Percentiles rank a stretch among this genome's conserved stretches.
Conservation (phyloP, 2,888 invertebrate genomes). For the Sphinx pinastri region DNA sequence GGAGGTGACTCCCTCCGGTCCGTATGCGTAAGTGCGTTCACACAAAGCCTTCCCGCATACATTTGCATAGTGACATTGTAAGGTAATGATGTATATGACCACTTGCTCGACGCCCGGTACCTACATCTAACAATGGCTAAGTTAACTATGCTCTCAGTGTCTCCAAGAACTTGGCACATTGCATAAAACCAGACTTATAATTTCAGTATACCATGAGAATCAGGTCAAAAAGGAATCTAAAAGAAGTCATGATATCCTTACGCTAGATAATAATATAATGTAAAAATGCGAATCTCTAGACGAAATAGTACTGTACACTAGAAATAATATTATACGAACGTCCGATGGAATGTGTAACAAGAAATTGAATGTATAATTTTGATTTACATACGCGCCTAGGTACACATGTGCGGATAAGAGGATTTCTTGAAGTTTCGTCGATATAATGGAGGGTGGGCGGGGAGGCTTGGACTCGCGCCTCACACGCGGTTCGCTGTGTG, state of each 20-base stretch:
- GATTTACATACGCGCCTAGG: conserved; percentile 71
- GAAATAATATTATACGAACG: conserved; percentile 37
- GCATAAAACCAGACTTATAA: not conserved
- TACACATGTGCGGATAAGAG: conserved; percentile 71
- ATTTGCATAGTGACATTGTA: conserved; percentile 84
- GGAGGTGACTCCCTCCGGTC: conserved; percentile 71
- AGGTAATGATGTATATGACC: conserved; percentile 84
- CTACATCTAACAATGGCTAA: conserved; percentile 76
- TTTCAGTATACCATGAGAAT: not conserved
- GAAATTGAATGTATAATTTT: conserved; percentile 64
- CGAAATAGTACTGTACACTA: conserved; percentile 26
- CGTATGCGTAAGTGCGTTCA: conserved; percentile 82
- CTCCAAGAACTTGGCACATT: not conserved
- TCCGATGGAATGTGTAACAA: conserved; percentile 41
- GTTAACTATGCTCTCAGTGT: not conserved
- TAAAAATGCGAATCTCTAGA: not conserved
- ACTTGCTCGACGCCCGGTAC: conserved; percentile 71
- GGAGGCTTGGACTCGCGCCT: conserved; percentile 61
- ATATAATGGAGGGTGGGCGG: conserved; percentile 67
- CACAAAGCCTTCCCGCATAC: conserved; percentile 82
- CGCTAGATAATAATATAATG: not conserved
- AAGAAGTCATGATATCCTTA: too few species aligned
- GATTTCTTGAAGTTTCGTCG: conserved; percentile 83
- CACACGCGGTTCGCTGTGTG: conserved; percentile 56
- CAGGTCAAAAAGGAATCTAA: too few species aligned